Percentiles rank a stretch among this genome's conserved stretches.
phyloP scores from a whole-genome alignment of 2,797 vertebrate genomes.

The Rhabdophis nuchalis region DNA sequence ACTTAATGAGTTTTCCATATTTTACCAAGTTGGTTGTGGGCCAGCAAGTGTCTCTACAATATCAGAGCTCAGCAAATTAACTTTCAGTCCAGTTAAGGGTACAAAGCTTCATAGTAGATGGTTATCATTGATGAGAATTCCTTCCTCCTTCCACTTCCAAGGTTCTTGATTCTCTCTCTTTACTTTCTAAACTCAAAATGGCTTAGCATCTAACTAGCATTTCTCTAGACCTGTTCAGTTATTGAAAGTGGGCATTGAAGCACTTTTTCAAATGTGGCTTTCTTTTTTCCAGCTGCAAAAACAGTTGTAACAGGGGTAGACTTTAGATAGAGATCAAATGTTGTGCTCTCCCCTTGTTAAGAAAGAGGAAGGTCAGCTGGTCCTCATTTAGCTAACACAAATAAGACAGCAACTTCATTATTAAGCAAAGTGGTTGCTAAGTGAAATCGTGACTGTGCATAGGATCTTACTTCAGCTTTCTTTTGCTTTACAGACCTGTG shows the following conservation, averaged over 20 bases:
- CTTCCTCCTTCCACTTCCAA: neutral
- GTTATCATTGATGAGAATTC: neutral
- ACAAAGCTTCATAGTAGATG: neutral
- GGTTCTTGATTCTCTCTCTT: neutral
- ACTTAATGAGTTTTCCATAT: constrained; percentile 6
- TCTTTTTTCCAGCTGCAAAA: neutral
- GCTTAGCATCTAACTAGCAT: neutral
- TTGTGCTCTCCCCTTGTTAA: neutral
- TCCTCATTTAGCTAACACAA: neutral
- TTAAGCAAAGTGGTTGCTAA: neutral
- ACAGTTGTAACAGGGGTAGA: neutral
- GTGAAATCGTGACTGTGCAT: neutral
- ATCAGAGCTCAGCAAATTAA: neutral
- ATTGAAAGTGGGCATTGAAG: neutral
- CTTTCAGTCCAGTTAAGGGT: neutral
- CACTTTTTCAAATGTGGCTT: neutral
- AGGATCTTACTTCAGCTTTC: neutral
- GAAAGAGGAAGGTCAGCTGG: neutral
- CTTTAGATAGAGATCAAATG: neutral
- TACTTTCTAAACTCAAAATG: neutral
- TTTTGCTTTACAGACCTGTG: neutral
- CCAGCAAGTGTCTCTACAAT: neutral
- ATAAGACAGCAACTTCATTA: neutral
- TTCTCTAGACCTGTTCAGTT: neutral
- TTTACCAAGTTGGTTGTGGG: neutral